Conservation (phyloP, 2,888 invertebrate species). For the Acheta domesticus region DNA sequence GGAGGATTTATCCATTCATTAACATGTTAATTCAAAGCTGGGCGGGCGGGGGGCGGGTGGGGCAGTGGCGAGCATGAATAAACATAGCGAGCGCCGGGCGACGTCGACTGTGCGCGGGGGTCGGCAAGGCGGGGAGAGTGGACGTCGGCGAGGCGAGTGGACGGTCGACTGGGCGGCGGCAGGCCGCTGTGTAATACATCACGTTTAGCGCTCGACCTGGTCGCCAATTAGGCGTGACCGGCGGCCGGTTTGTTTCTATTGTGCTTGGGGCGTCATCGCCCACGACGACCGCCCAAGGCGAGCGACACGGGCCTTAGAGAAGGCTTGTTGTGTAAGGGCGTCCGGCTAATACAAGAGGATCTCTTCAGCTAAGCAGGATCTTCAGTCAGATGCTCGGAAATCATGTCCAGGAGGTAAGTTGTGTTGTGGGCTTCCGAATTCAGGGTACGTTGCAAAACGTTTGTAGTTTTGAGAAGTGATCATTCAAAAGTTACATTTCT, state of each 20-base stretch:
- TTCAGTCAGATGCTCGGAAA: too few species aligned
- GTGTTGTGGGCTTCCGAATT: too few species aligned
- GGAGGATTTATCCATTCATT: conserved; percentile 7
- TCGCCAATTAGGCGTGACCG: not conserved
- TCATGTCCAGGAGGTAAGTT: too few species aligned
- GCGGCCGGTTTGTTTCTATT: not conserved
- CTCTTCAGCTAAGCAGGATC: too few species aligned
- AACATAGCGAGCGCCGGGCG: not conserved
- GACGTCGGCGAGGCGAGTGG: not conserved
- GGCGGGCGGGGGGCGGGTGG: not conserved
- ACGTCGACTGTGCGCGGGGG: not conserved
- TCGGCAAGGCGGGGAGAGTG: not conserved
- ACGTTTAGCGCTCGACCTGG: not conserved
- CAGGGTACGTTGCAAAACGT: too few species aligned
- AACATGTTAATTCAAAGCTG: conserved; percentile 4
- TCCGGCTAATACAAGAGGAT: too few species aligned
- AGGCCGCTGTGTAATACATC: not conserved
- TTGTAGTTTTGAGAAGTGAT: too few species aligned
- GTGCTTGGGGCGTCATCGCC: not conserved
- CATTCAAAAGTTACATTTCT: too few species aligned
- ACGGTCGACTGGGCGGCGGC: not conserved
- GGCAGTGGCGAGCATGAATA: not conserved
- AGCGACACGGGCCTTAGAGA: too few species aligned
- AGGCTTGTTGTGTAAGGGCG: too few species aligned
- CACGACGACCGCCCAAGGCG: too few species aligned